phyloP scores from a whole-genome alignment of 53 echinoderm and acorn worm genomes.

The Patiria pectinifera region DNA sequence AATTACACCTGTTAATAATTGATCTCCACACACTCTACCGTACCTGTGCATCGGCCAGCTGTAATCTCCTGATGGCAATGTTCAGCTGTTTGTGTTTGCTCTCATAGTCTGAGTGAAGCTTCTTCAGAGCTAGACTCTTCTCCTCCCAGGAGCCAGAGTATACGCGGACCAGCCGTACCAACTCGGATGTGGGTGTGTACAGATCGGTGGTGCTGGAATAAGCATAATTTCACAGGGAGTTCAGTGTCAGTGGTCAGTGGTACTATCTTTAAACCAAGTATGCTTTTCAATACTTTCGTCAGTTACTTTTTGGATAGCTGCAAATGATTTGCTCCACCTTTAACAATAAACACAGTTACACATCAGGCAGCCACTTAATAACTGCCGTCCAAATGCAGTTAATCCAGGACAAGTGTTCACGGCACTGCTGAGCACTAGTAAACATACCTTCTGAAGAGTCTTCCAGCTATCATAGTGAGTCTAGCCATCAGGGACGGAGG shows the following conservation, averaged over 20 bases:
- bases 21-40: not conserved
- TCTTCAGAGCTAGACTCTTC: constrained; percentile 95
- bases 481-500: constrained; percentile 93
- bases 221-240: no score
- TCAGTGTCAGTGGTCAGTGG: no score
- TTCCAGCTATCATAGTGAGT: constrained; percentile 84
- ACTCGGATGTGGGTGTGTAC: constrained; percentile 88
- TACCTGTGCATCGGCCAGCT: constrained; percentile 92
- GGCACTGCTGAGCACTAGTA: no score
- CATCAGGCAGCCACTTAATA: no score
- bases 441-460: constrained; percentile 91
- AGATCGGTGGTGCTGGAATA: constrained; percentile 84
- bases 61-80: constrained; percentile 89
- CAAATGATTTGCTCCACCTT: no score
- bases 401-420: no score
- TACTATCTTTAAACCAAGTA: no score
- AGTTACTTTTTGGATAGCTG: no score
- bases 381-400: no score
- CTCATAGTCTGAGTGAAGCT: constrained; percentile 95
- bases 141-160: constrained; percentile 97
- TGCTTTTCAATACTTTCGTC: no score
- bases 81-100: constrained; percentile 98
- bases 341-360: no score
- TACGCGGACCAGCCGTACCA: constrained; percentile 91
- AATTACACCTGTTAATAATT: no score